Percentiles rank a stretch among this genome's conserved stretches.
Conservation (phyloP, 1,140 invertebrate genomes). For the Aethina tumida region DNA sequence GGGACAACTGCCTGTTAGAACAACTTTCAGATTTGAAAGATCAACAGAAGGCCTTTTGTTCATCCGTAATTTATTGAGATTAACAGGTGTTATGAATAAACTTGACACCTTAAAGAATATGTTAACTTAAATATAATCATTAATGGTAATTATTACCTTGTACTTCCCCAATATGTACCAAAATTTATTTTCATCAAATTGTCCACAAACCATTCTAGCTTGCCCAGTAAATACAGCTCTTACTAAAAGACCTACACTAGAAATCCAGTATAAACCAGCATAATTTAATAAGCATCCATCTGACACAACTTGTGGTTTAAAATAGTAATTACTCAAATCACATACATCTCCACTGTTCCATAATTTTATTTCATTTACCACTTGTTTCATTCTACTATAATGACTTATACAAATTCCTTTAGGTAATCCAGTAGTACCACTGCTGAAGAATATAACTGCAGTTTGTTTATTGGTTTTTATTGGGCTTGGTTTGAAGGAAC, state of each 20-base stretch:
- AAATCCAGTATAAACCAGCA: slow-evolving; percentile 31
- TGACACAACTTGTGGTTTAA: no score
- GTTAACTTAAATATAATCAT: neutral
- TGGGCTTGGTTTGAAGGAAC: slow-evolving; percentile 12
- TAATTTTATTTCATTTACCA: no score
- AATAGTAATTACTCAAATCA: no score
- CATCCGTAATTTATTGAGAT: slow-evolving; percentile 13
- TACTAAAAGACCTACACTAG: slow-evolving; percentile 16
- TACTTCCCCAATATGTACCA: slow-evolving; percentile 24
- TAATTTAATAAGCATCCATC: slow-evolving; percentile 24
- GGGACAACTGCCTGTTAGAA: slow-evolving; percentile 40
- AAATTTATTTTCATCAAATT: slow-evolving; percentile 18
- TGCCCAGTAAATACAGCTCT: slow-evolving; percentile 10
- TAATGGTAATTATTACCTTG: slow-evolving; percentile 15
- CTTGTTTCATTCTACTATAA: slow-evolving; percentile 5
- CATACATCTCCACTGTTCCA: no score
- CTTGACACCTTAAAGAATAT: slow-evolving; percentile 10
- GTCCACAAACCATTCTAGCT: slow-evolving; percentile 15
- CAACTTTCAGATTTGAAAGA: slow-evolving; percentile 22
- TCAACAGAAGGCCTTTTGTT: slow-evolving; percentile 19
- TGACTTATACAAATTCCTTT: slow-evolving; percentile 26
- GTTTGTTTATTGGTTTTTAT: slow-evolving; percentile 11
- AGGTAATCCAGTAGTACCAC: slow-evolving; percentile 23
- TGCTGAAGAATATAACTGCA: slow-evolving; percentile 23
- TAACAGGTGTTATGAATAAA: slow-evolving; percentile 15